phyloP scores from a whole-genome alignment of 2,797 vertebrate genomes.

The Novumbra hubbsi region DNA sequence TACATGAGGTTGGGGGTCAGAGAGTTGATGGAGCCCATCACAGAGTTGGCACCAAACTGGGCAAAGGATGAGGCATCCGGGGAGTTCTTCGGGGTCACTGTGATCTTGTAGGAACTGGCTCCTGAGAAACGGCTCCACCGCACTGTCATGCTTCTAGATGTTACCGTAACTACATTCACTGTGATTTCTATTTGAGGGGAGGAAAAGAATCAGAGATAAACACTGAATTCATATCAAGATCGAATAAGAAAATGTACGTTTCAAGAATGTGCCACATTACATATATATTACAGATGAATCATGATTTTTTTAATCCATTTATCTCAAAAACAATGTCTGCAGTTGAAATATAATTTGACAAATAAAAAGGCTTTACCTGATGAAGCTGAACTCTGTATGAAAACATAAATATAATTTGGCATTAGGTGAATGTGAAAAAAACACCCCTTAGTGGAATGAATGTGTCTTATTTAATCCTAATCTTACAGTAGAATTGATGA shows the following conservation, averaged over 20 bases:
- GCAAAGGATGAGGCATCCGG: conserved; percentile 46
- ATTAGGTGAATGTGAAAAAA: not conserved
- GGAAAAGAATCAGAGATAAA: not conserved
- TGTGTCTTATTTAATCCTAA: conserved; percentile 38
- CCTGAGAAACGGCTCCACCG: conserved; percentile 66
- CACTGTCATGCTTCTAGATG: conserved; percentile 69
- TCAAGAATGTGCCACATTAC: not conserved
- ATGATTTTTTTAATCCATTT: not conserved
- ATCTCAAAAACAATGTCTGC: not conserved
- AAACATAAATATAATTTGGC: conserved; percentile 17
- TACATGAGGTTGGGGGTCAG: conserved; percentile 67
- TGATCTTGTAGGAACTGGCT: conserved; percentile 73
- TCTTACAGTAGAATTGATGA: conserved; percentile 41
- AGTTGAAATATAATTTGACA: not conserved
- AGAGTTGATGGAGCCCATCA: conserved; percentile 72
- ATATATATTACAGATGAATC: not conserved
- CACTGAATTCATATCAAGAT: not conserved
- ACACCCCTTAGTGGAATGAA: conserved; percentile 36
- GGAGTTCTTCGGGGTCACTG: conserved; percentile 51
- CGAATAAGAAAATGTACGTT: not conserved
- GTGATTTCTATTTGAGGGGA: conserved; percentile 52
- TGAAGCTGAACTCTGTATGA: conserved; percentile 70
- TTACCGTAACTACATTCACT: conserved; percentile 64
- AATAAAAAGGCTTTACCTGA: conserved; percentile 63
- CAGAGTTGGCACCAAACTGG: conserved; percentile 69